Percentiles rank a stretch among this genome's conserved stretches.
Evolutionary conservation across 1,140 invertebrate species (phyloP).

Genomic region (Hyles vespertilio): DNA sequence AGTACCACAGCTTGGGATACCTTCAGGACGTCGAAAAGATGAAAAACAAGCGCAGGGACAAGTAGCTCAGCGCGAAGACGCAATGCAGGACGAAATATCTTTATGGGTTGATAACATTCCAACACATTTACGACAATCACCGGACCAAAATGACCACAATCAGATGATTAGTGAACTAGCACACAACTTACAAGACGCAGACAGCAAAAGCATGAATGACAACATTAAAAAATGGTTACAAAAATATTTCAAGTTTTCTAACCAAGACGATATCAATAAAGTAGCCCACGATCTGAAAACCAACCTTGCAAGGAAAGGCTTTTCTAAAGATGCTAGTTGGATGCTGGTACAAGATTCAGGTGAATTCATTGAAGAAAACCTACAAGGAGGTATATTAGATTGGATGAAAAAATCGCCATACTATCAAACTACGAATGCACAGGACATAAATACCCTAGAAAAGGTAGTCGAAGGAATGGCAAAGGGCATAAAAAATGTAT

Average conservation of each 20-base stretch:
- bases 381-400: constrained; percentile 5
- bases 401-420: constrained; percentile 10
- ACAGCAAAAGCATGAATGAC: neutral
- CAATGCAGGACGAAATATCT: constrained; percentile 11
- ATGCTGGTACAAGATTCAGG: constrained; percentile 3
- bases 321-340: neutral
- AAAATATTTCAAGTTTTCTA: neutral
- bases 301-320: constrained; percentile 1
- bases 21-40: constrained; percentile 2
- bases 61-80: constrained; percentile 5
- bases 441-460: constrained; percentile 2
- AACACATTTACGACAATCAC: neutral
- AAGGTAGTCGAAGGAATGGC: constrained; percentile 4
- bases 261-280: neutral
- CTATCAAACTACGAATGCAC: neutral
- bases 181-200: constrained; percentile 1
- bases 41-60: constrained; percentile 3
- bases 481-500: constrained; percentile 1
- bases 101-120: constrained; percentile 12
- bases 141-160: neutral
- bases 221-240: neutral
- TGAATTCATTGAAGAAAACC: constrained; percentile 11
- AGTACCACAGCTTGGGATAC: neutral
- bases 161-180: constrained; percentile 9
- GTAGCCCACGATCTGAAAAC: neutral